These are phyloP conservation scores for Esox niger DNA, from an alignment of 2,113 vertebrate genomes.

Conservation along the genomic window DNA sequence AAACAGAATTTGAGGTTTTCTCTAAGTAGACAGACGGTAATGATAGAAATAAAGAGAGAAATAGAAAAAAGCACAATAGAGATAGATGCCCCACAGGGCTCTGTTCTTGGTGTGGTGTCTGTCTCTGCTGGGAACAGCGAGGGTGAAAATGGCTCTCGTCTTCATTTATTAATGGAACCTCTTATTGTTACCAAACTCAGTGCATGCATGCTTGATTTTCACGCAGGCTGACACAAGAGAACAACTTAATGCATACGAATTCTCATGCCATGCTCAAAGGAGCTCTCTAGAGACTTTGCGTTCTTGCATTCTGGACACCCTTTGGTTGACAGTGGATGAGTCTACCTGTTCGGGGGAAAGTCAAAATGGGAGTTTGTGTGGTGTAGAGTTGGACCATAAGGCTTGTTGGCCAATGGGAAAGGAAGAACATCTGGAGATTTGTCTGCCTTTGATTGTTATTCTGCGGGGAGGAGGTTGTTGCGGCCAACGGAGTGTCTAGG, in stretches of 20 bases:
- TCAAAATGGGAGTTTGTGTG: not conserved
- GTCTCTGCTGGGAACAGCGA: conserved; percentile 22
- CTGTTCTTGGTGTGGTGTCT: conserved; percentile 40
- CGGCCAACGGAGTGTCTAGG: not conserved
- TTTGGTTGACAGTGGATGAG: not conserved
- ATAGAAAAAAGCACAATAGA: no score
- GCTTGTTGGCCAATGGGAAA: not conserved
- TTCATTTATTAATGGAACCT: conserved; percentile 59
- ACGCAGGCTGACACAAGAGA: conserved; percentile 19
- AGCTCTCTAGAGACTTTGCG: conserved; percentile 23
- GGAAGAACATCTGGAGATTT: not conserved
- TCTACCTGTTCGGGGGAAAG: not conserved
- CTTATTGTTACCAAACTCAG: conserved; percentile 47
- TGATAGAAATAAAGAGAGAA: not conserved
- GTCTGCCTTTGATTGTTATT: not conserved
- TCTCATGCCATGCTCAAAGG: not conserved
- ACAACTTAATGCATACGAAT: conserved; percentile 32
- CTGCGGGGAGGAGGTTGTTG: not conserved
- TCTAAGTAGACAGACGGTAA: no score
- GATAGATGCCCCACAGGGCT: not conserved
- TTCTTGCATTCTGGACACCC: not conserved
- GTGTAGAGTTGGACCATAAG: not conserved
- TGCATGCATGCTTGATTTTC: no score
- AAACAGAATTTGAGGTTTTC: conserved; percentile 23
- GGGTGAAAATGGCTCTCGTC: conserved; percentile 44